Conservation (phyloP, 2,888 invertebrate genomes). For the Lathronympha strigana region DNA sequence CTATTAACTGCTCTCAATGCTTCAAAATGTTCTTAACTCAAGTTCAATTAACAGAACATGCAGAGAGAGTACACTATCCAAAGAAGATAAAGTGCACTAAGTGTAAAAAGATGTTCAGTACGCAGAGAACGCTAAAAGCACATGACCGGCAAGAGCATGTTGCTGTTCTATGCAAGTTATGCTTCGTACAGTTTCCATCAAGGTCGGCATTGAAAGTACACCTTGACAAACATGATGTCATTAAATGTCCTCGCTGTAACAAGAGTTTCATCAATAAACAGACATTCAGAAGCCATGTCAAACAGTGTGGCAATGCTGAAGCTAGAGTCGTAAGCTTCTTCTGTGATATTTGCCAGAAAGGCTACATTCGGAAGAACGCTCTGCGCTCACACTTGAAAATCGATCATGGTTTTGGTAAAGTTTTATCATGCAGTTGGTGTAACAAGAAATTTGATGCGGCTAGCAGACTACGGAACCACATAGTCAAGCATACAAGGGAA, state of each 20-base stretch:
- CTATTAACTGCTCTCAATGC: constrained; percentile 60
- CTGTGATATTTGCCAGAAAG: constrained; percentile 70
- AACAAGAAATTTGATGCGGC: constrained; percentile 68
- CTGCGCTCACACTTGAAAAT: constrained; percentile 65
- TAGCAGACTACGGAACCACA: constrained; percentile 66
- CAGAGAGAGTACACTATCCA: constrained; percentile 65
- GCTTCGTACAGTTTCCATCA: constrained; percentile 64
- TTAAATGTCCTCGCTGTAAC: constrained; percentile 61
- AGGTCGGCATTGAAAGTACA: constrained; percentile 61
- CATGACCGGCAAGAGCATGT: constrained; percentile 63
- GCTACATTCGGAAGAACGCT: constrained; percentile 64
- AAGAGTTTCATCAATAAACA: constrained; percentile 63
- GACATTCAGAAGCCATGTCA: constrained; percentile 60
- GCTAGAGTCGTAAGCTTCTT: constrained; percentile 55
- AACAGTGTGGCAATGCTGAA: constrained; percentile 59
- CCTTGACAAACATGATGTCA: constrained; percentile 62
- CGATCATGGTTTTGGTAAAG: constrained; percentile 67
- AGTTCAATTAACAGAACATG: constrained; percentile 57
- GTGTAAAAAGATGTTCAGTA: constrained; percentile 68
- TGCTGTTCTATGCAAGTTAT: constrained; percentile 63
- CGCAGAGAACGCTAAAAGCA: constrained; percentile 59
- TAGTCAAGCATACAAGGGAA: constrained; percentile 72
- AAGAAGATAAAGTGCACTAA: constrained; percentile 62
- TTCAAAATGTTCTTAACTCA: constrained; percentile 59
- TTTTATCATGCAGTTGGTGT: constrained; percentile 68